These are phyloP conservation scores for Elysia crispata DNA, from an alignment of 2,888 invertebrate genomes.

Conservation along the genomic window DNA sequence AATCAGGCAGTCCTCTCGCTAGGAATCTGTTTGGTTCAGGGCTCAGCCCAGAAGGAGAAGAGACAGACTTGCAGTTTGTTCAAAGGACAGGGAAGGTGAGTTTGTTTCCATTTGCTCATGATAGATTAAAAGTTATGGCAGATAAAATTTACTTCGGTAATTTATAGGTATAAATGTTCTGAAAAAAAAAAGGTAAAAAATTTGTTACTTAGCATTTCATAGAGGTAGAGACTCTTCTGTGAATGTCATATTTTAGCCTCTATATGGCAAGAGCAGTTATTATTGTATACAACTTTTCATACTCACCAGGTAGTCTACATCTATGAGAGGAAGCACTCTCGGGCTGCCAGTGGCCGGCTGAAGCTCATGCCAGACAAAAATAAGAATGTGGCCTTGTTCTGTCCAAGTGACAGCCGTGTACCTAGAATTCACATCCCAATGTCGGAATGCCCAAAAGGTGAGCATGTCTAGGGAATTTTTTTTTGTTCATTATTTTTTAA, in stretches of 20 bases:
- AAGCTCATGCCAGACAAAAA: slow-evolving; percentile 82
- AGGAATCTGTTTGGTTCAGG: slow-evolving; percentile 55
- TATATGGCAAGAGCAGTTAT: too few species aligned
- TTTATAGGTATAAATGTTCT: too few species aligned
- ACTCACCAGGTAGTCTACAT: slow-evolving; percentile 84
- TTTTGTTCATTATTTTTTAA: background rate
- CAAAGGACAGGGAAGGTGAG: slow-evolving; percentile 78
- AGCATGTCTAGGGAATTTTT: too few species aligned
- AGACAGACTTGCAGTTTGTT: slow-evolving; percentile 64
- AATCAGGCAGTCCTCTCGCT: slow-evolving; percentile 58
- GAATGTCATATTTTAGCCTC: too few species aligned
- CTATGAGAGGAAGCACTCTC: slow-evolving; percentile 84
- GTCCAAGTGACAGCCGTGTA: slow-evolving; percentile 87
- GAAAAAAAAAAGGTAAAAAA: too few species aligned
- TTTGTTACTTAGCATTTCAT: too few species aligned
- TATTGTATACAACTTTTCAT: too few species aligned
- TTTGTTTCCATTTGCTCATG: background rate
- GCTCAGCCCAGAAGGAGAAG: background rate
- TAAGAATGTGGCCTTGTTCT: slow-evolving; percentile 83
- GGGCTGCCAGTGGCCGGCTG: slow-evolving; percentile 86
- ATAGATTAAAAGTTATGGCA: too few species aligned
- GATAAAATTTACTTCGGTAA: too few species aligned
- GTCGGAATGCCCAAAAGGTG: slow-evolving; percentile 81
- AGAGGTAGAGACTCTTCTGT: too few species aligned
- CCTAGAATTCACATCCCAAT: slow-evolving; percentile 86